phyloP scores from a whole-genome alignment of 1,140 invertebrate species.

The Caerostris extrusa region DNA sequence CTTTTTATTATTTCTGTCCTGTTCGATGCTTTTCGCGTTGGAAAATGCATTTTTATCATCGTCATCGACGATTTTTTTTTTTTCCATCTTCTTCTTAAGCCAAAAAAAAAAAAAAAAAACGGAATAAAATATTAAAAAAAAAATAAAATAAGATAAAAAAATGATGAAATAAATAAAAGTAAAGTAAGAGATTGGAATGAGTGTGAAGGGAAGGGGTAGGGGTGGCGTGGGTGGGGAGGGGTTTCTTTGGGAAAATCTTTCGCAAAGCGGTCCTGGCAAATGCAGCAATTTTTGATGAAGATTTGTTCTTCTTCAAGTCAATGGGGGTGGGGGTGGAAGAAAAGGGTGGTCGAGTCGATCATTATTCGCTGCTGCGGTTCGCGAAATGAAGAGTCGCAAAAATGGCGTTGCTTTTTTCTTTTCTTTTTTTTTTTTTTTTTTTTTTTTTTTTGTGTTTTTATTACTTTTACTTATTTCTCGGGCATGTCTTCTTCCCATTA shows the following conservation, averaged over 20 bases:
- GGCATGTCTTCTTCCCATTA: background rate
- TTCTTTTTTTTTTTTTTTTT: slow-evolving; percentile 10
- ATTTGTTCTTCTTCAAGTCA: slow-evolving; percentile 15
- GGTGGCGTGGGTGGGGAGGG: background rate
- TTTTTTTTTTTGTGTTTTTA: background rate
- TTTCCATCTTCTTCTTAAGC: slow-evolving; percentile 5
- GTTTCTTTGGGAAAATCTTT: slow-evolving; percentile 57
- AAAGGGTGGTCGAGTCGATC: slow-evolving; percentile 22
- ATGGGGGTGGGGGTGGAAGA: background rate
- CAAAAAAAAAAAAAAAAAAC: background rate
- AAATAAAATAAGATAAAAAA: background rate
- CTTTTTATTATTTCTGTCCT: background rate
- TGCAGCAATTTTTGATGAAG: slow-evolving; percentile 74
- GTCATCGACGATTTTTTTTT: slow-evolving; percentile 47
- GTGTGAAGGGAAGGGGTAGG: background rate
- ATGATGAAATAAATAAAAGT: slow-evolving; percentile 7
- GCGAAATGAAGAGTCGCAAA: slow-evolving; percentile 72
- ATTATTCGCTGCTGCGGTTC: slow-evolving; percentile 71
- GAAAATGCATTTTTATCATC: slow-evolving; percentile 75
- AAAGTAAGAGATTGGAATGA: background rate
- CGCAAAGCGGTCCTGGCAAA: slow-evolving; percentile 72
- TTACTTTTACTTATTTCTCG: background rate
- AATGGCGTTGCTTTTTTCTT: slow-evolving; percentile 37
- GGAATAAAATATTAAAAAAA: background rate
- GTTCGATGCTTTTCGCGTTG: slow-evolving; percentile 51